Conservation (phyloP, 2,888 invertebrate genomes). For the Cotesia congregata region DNA sequence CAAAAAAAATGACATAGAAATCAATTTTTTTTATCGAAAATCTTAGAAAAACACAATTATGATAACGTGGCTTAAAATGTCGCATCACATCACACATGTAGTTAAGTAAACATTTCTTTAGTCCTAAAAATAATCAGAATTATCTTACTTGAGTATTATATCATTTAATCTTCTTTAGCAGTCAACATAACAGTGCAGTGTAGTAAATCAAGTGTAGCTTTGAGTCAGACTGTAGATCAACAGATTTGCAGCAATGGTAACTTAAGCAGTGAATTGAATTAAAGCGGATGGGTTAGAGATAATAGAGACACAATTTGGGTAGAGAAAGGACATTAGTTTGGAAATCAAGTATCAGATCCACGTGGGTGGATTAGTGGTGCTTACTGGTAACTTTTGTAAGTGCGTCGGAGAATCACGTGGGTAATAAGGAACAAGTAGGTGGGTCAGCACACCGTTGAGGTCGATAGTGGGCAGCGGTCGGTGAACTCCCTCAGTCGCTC, state of each 20-base stretch:
- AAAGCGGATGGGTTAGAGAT: neutral
- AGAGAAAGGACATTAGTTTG: constrained; percentile 19
- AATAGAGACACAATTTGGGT: neutral
- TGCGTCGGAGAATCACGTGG: constrained; percentile 40
- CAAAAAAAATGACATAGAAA: too few species aligned
- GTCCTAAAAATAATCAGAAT: too few species aligned
- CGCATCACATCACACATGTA: too few species aligned
- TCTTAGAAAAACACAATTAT: too few species aligned
- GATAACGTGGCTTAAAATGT: too few species aligned
- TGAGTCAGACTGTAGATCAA: neutral
- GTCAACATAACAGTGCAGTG: too few species aligned
- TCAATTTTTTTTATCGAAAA: too few species aligned
- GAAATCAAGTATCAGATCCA: constrained; percentile 6
- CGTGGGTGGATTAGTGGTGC: constrained; percentile 38
- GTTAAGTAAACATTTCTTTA: too few species aligned
- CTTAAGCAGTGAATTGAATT: neutral
- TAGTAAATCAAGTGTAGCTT: too few species aligned
- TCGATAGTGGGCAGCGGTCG: constrained; percentile 37
- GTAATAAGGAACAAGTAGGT: constrained; percentile 40
- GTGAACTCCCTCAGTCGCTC: constrained; percentile 29
- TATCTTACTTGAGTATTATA: too few species aligned
- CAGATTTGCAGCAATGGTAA: neutral
- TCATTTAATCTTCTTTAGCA: too few species aligned
- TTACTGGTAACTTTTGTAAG: constrained; percentile 29
- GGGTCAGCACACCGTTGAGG: constrained; percentile 36